Conservation (phyloP, 2,797 vertebrate genomes). For the Eremophila alpestris region DNA sequence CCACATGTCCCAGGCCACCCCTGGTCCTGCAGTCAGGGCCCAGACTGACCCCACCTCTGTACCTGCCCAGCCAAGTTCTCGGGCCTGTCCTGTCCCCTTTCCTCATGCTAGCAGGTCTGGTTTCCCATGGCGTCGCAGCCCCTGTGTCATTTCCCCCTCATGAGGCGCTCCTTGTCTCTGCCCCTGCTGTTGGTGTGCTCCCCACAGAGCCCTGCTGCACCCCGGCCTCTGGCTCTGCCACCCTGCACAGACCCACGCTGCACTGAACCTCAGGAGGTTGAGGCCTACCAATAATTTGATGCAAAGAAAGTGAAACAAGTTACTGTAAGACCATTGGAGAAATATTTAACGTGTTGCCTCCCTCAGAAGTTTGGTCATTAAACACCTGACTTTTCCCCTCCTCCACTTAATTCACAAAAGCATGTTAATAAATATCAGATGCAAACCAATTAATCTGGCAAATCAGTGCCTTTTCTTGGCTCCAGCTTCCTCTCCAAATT, state of each 20-base stretch:
- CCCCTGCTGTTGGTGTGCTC: not conserved
- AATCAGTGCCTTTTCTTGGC: not conserved
- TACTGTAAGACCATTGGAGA: not conserved
- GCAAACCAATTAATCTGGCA: not conserved
- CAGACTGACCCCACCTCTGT: not conserved
- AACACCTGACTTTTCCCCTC: not conserved
- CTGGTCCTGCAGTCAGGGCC: not conserved
- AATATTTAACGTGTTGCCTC: not conserved
- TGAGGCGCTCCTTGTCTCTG: not conserved
- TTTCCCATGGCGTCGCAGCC: rapidly evolving
- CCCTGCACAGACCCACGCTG: rapidly evolving
- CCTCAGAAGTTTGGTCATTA: not conserved
- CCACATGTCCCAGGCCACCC: not conserved
- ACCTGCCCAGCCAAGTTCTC: not conserved
- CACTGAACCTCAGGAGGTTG: rapidly evolving
- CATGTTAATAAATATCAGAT: not conserved
- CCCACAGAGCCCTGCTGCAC: not conserved
- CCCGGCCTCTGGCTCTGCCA: not conserved
- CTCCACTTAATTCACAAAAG: not conserved
- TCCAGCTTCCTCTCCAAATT: constrained; percentile 23
- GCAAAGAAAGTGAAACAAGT: not conserved
- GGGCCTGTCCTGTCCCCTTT: not conserved
- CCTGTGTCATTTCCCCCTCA: not conserved
- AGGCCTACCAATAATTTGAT: not conserved
- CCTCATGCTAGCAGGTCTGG: rapidly evolving